A percentile compares a stretch with the other conserved stretches of the same genome.
These are phyloP conservation scores for Drosophila kambysellisi DNA, from an alignment of 2,888 invertebrate species.

Conservation along the genomic window DNA sequence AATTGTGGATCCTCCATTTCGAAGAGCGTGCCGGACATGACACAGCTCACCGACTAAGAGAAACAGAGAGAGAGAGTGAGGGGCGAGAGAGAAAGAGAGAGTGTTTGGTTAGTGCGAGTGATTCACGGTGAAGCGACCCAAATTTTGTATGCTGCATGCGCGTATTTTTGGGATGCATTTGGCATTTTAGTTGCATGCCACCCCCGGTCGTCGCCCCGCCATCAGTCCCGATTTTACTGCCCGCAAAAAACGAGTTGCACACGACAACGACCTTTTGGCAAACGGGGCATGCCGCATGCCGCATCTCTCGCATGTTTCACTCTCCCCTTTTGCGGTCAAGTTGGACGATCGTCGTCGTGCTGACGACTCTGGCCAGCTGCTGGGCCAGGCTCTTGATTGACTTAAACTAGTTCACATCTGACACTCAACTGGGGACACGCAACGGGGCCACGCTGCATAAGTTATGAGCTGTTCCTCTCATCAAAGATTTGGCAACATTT, in stretches of 20 bases:
- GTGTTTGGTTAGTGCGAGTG: conserved; percentile 43
- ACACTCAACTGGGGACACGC: conserved; percentile 24
- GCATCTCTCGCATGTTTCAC: not conserved
- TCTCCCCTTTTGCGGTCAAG: conserved; percentile 69
- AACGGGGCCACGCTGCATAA: conserved; percentile 47
- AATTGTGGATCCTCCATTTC: conserved; percentile 59
- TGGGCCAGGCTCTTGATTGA: conserved; percentile 68
- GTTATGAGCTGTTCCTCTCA: conserved; percentile 47
- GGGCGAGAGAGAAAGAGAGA: conserved; percentile 3
- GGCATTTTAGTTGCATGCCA: conserved; percentile 62
- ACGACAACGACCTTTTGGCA: conserved; percentile 76
- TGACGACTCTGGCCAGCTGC: conserved; percentile 30
- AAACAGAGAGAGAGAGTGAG: conserved; percentile 12
- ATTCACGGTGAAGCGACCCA: conserved; percentile 69
- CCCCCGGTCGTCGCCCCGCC: conserved; percentile 9
- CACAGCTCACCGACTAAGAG: conserved; percentile 45
- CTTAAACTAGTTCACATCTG: conserved; percentile 73
- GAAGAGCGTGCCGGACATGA: conserved; percentile 68
- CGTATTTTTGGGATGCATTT: conserved; percentile 71
- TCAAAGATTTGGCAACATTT: conserved; percentile 21
- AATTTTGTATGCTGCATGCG: conserved; percentile 58
- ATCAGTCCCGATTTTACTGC: conserved; percentile 1
- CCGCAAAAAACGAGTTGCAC: conserved; percentile 45
- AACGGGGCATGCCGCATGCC: conserved; percentile 44
- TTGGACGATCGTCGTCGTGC: conserved; percentile 44